Evolutionary conservation across 2,888 invertebrate species (phyloP).

Genomic region (Cybosia mesomella): DNA sequence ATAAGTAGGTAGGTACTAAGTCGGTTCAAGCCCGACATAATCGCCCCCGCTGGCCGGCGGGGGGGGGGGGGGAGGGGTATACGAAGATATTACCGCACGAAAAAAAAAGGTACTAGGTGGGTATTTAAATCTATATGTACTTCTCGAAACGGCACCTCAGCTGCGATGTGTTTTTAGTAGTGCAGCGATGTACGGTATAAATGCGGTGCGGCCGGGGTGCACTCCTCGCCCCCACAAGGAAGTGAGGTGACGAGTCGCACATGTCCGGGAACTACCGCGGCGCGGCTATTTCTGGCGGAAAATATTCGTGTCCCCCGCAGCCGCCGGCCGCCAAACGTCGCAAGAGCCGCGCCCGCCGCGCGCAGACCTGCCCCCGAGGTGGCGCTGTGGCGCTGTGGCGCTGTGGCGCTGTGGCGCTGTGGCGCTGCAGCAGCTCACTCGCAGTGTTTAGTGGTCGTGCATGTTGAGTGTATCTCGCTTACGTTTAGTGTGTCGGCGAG

Average conservation of each 20-base stretch:
- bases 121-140: no score
- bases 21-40: no score
- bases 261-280: constrained; percentile 28
- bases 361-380: constrained; percentile 34
- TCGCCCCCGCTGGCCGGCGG: no score
- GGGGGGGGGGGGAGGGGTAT: no score
- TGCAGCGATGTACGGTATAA: not conserved
- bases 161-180: not conserved
- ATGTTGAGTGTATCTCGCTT: constrained; percentile 43
- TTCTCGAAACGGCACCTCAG: not conserved
- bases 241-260: constrained; percentile 35
- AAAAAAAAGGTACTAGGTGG: no score
- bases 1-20: not conserved
- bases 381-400: constrained; percentile 15
- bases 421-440: constrained; percentile 16
- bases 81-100: no score
- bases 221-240: constrained; percentile 37
- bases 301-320: constrained; percentile 76
- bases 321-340: no score
- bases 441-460: constrained; percentile 47
- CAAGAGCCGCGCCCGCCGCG: constrained; percentile 7
- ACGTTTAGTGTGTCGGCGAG: constrained; percentile 53
- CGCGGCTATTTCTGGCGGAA: constrained; percentile 73
- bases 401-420: constrained; percentile 15
- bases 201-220: not conserved